phyloP scores from a whole-genome alignment of 1,140 invertebrate species.

The Lepidurus apus region DNA sequence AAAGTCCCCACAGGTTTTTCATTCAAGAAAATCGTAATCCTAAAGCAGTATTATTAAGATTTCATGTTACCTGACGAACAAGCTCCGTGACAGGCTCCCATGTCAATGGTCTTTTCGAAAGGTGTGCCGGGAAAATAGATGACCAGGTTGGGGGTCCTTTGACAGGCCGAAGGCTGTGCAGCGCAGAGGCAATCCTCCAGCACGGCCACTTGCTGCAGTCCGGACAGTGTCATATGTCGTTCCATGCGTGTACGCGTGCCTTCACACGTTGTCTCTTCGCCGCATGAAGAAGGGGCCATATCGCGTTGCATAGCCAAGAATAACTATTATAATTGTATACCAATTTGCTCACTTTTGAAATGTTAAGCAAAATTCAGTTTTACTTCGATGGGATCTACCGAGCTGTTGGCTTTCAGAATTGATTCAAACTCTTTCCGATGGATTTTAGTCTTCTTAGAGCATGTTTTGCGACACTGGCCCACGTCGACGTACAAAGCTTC shows the following conservation, averaged over 20 bases:
- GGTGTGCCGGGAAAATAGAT: slow-evolving; percentile 48
- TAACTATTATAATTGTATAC: slow-evolving; percentile 23
- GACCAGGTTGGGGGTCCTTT: slow-evolving; percentile 44
- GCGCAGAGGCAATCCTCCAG: slow-evolving; percentile 49
- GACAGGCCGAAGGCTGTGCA: slow-evolving; percentile 41
- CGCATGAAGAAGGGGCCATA: slow-evolving; percentile 42
- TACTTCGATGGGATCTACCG: slow-evolving; percentile 35
- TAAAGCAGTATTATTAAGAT: neutral
- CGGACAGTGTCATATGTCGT: slow-evolving; percentile 48
- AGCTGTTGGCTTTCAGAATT: slow-evolving; percentile 31
- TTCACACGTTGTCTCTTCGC: slow-evolving; percentile 44
- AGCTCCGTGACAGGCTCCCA: slow-evolving; percentile 48
- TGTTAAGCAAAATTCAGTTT: neutral
- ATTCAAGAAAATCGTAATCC: neutral
- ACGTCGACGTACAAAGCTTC: slow-evolving; percentile 32
- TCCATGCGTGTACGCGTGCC: slow-evolving; percentile 45
- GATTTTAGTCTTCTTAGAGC: slow-evolving; percentile 32
- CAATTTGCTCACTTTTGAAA: neutral
- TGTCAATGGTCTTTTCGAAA: slow-evolving; percentile 48
- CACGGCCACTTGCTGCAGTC: slow-evolving; percentile 46
- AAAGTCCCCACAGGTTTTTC: neutral
- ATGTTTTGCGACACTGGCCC: slow-evolving; percentile 34
- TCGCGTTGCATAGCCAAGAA: slow-evolving; percentile 33
- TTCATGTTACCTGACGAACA: slow-evolving; percentile 43
- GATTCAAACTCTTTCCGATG: slow-evolving; percentile 34